Evolutionary conservation across 2,113 vertebrate species (phyloP), one percentile per base, ranked within the genome.

Genomic region (Ranitomeya variabilis): DNA sequence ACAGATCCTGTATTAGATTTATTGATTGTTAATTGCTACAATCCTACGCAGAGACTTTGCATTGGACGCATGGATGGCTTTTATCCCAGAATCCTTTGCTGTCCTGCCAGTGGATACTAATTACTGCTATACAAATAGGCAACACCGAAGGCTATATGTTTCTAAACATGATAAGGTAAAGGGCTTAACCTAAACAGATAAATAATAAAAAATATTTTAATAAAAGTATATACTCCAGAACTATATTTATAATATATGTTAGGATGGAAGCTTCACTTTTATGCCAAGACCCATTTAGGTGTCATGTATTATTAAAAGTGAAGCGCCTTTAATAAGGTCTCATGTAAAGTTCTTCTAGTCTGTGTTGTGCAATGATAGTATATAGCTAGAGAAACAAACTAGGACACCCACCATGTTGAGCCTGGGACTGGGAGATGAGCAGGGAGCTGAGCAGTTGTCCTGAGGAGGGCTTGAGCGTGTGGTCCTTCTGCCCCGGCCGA

Each of bases 331-430:
- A 66, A 57, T 80, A 59, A 55, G 21, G 37, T 78, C 74, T 52
- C 16, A 76, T 15, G 14, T 52, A 73, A 57, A 74, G 16, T 69
- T 18, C 57, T 23, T 85, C n/a, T 76, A 76, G 54, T 16, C 16
- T 67, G 14, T 52, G 37, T 45, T 45, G 64, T 54, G 45, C 23
- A 55, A 51, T 64, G 52, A 8, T 45, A 86, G 3, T 62, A 73
- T 77, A 18, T 31, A 64, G 66, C 7, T 26, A 79, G 78, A 13
- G 64, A 85, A 82, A 57, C 89, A 94, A 91, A 91, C 85, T 90
- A 71, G 18, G 57, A 90, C 91, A 99, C 97, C 97, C 98, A 99
- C 98, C 98, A 99, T 99, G 94, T 92, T 95, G 92, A 93, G 91
- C 62, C 74, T 91, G 93, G 89, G 90, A 87, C 86, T 89, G 91